Conservation (phyloP, 1,140 invertebrate genomes). For the Bicyclus anynana region DNA sequence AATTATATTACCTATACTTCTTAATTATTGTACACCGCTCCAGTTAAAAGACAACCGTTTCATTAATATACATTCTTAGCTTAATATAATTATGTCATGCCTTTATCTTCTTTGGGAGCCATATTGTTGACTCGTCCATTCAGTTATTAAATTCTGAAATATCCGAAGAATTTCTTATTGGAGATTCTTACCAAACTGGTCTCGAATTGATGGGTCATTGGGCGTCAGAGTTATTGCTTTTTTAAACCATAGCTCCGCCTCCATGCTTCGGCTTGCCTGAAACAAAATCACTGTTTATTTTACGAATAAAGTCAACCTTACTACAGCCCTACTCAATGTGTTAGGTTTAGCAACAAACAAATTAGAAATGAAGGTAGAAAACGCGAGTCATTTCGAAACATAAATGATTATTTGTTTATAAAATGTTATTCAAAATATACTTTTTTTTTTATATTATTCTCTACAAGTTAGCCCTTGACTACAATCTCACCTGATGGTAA, state of each 20-base stretch:
- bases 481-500: too few species aligned
- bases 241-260: slow-evolving; percentile 94
- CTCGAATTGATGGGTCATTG: slow-evolving; percentile 80
- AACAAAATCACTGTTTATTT: slow-evolving; percentile 25
- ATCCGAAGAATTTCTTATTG: not conserved
- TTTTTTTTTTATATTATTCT: too few species aligned
- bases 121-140: not conserved
- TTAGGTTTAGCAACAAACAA: too few species aligned
- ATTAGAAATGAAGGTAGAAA: too few species aligned
- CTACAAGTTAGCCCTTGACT: too few species aligned
- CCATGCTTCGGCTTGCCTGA: slow-evolving; percentile 87
- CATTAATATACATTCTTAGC: too few species aligned
- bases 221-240: slow-evolving; percentile 90
- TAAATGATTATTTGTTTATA: too few species aligned
- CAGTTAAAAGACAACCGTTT: not conserved
- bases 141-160: slow-evolving; percentile 7
- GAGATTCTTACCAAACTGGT: slow-evolving; percentile 61
- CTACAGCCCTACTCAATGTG: too few species aligned
- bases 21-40: not conserved
- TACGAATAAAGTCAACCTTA: too few species aligned
- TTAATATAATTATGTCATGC: not conserved
- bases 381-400: too few species aligned
- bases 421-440: too few species aligned
- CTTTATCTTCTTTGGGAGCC: not conserved
- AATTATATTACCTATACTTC: too few species aligned